phyloP scores from a whole-genome alignment of 2,888 invertebrate species.

The Tetranychus truncatus region DNA sequence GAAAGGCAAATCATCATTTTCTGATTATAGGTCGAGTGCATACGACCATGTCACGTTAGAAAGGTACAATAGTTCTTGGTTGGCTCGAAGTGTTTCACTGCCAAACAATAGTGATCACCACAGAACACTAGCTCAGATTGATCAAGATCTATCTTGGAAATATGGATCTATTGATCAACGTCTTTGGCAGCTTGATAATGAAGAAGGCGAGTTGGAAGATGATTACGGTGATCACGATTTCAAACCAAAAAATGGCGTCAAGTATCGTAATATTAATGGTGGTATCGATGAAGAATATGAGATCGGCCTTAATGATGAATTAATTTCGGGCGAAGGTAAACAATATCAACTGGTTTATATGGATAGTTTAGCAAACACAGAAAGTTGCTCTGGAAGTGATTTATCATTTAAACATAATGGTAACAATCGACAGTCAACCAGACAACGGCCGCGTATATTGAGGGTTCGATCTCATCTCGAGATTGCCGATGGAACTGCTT shows the following conservation, averaged over 20 bases:
- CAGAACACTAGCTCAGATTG: slow-evolving; percentile 14
- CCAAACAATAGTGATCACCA: slow-evolving; percentile 12
- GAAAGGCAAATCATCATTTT: background rate
- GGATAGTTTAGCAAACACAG: background rate
- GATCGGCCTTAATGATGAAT: background rate
- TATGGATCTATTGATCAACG: slow-evolving; percentile 22
- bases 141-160: slow-evolving; percentile 20
- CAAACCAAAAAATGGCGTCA: background rate
- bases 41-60: background rate
- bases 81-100: slow-evolving; percentile 22
- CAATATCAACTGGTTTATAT: background rate
- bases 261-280: background rate
- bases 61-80: background rate
- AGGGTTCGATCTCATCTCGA: slow-evolving; percentile 18
- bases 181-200: slow-evolving; percentile 25
- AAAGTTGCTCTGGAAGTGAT: no score
- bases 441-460: background rate
- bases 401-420: no score
- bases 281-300: background rate
- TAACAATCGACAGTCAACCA: background rate
- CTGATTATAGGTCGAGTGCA: background rate
- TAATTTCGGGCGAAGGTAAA: background rate
- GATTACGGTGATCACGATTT: background rate
- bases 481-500: slow-evolving; percentile 20
- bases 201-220: slow-evolving; percentile 16